These are phyloP conservation scores for Aurelia coerulea DNA, from an alignment of 30 jellyfish, hydroid and myxozoan genomes.

Conservation along the genomic window DNA sequence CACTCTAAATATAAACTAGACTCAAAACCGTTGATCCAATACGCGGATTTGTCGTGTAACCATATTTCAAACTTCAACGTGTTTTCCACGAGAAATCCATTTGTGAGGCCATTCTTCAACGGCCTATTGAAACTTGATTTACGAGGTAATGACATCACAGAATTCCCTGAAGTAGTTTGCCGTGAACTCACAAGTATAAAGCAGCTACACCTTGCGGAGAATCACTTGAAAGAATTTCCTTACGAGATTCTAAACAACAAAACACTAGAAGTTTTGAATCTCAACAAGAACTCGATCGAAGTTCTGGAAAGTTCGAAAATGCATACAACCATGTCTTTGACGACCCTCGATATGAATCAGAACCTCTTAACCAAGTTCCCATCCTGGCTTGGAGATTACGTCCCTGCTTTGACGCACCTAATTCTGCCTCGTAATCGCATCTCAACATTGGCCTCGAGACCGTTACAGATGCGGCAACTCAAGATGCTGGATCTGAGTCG, in stretches of 20 bases:
- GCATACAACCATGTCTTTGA: constrained; percentile 31
- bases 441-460: constrained; percentile 41
- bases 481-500: constrained; percentile 56
- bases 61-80: constrained; percentile 47
- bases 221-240: constrained; percentile 65
- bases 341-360: constrained; percentile 60
- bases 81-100: constrained; percentile 10
- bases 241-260: constrained; percentile 64
- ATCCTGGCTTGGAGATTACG: constrained; percentile 34
- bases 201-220: constrained; percentile 57
- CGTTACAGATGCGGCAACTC: constrained; percentile 56
- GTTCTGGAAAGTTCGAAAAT: constrained; percentile 20
- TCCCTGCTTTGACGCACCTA: constrained; percentile 79
- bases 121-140: constrained; percentile 80
- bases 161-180: constrained; percentile 55
- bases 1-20: constrained; percentile 1
- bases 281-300: constrained; percentile 57
- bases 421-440: constrained; percentile 54
- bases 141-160: constrained; percentile 53
- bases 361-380: constrained; percentile 77
- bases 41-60: constrained; percentile 87
- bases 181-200: constrained; percentile 45
- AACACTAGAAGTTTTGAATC: constrained; percentile 53
- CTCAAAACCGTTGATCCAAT: constrained; percentile 51
- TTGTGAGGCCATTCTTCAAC: constrained; percentile 43